Base-by-base conservation (phyloP, 2,797 vertebrate genomes). In the Lindbergichthys nudifrons region DNA sequence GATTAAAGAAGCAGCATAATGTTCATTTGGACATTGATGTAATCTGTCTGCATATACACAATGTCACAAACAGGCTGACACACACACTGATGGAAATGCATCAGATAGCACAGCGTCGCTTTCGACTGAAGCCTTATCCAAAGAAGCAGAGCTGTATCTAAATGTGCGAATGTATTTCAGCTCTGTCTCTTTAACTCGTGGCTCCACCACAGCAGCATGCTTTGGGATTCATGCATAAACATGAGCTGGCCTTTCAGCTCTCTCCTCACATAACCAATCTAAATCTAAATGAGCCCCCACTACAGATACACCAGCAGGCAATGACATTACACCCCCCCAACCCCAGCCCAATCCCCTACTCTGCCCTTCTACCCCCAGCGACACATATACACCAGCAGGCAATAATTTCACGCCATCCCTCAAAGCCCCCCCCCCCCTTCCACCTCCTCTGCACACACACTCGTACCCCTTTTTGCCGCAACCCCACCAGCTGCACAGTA, bases 211-310 rank as follows among this genome's bases (percentile, higher is more conserved):
- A 77, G 92, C 90, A 89, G 88, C 84, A 87, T 91, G 91, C 92
- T 91, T 88, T 89, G 88, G 89, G 92, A 92, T 84, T 94, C 92
- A 94, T 93, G 92, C 92, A 94, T 93, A 94, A 94, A 94, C 93
- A 93, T 94, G 91, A 93, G 92, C 91, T 93, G 93, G 93, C 93
- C 92, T 93, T 93, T 93, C 93, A 93, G 93, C 89, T 92, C 93
- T 87, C 93, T 93, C 92, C 92, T 93, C 93, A 93, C 93, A 93
- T 92, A 94, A 93, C 93, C 93, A 94, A 94, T 93, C 93, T 94
- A 94, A 94, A 93, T 93, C 93, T 93, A 94, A 94, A 94, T 93
- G 93, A 93, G 93, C 92, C 91, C 90, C 92, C 91, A 92, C 92
- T 92, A 93, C 91, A 92, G 91, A 93, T 93, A 92, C 89, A 92